Evolutionary conservation across 2,888 invertebrate species (phyloP).

Genomic region (Xylophagus ater): DNA sequence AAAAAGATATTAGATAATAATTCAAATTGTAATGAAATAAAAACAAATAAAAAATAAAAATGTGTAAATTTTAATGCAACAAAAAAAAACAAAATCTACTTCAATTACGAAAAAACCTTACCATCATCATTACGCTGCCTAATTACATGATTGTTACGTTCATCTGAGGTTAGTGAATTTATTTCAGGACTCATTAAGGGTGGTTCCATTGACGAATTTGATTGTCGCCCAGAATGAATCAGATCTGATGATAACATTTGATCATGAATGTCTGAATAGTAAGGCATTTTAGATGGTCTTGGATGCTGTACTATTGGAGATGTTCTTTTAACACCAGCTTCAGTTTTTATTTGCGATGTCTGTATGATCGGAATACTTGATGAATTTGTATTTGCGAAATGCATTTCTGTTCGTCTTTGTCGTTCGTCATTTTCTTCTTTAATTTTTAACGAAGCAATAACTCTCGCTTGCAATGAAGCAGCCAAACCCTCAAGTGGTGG

Average conservation of each 20-base stretch:
- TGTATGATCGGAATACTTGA: constrained; percentile 12
- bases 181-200: constrained; percentile 52
- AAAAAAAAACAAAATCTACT: too few relatives aligned
- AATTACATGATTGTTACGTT: too few relatives aligned
- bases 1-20: too few relatives aligned
- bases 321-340: constrained; percentile 40
- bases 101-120: too few relatives aligned
- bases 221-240: constrained; percentile 16
- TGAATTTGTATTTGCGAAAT: constrained; percentile 19
- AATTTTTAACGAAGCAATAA: constrained; percentile 54
- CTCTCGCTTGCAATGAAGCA: constrained; percentile 70
- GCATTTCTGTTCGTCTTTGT: constrained; percentile 32
- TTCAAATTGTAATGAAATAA: too few relatives aligned
- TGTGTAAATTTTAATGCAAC: too few relatives aligned
- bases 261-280: constrained; percentile 27
- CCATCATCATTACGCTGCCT: too few relatives aligned
- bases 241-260: constrained; percentile 7
- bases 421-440: constrained; percentile 41
- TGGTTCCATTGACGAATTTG: constrained; percentile 33
- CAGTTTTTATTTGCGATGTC: constrained; percentile 19
- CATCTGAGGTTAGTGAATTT: constrained; percentile 50
- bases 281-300: constrained; percentile 39
- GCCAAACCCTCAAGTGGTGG: constrained; percentile 48
- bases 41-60: too few relatives aligned
- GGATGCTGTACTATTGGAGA: constrained; percentile 43